These are phyloP conservation scores for Ammodytes marinus DNA, from an alignment of 2,113 vertebrate species.

Conservation along the genomic window DNA sequence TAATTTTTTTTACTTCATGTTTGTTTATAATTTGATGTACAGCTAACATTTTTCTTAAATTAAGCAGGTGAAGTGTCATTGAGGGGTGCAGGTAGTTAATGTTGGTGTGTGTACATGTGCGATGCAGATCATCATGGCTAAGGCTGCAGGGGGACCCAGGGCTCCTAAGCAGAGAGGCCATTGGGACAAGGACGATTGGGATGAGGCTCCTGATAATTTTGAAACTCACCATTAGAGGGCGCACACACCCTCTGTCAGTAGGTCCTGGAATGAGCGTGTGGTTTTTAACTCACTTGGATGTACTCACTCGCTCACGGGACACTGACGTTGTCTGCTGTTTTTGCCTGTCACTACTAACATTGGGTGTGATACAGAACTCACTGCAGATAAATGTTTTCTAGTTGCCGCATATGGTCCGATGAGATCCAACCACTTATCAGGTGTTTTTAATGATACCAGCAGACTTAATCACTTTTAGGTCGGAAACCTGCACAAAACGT, in stretches of 20 bases:
- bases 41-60: not conserved
- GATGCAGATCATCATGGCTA: constrained; percentile 96
- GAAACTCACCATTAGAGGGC: constrained; percentile 85
- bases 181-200: constrained; percentile 94
- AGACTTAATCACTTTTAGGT: constrained; percentile 19
- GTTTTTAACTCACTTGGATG: constrained; percentile 46
- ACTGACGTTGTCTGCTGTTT: constrained; percentile 19
- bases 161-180: constrained; percentile 92
- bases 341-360: constrained; percentile 68
- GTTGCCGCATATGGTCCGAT: not conserved
- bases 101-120: constrained; percentile 66
- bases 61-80: not conserved
- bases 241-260: constrained; percentile 62
- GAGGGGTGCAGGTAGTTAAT: constrained; percentile 18
- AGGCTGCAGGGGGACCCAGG: constrained; percentile 93
- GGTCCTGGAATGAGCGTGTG: constrained; percentile 69
- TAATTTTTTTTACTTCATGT: not conserved
- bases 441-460: not conserved
- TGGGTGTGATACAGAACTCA: constrained; percentile 2
- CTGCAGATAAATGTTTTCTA: not conserved
- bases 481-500: constrained; percentile 3
- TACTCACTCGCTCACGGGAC: constrained; percentile 49
- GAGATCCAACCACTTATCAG: not conserved
- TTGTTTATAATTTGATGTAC: not conserved
- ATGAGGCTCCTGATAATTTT: constrained; percentile 89